A percentile compares a stretch with the other conserved stretches of the same genome.
phyloP scores from a whole-genome alignment of 2,888 invertebrate genomes.

The Limnephilus marmoratus region DNA sequence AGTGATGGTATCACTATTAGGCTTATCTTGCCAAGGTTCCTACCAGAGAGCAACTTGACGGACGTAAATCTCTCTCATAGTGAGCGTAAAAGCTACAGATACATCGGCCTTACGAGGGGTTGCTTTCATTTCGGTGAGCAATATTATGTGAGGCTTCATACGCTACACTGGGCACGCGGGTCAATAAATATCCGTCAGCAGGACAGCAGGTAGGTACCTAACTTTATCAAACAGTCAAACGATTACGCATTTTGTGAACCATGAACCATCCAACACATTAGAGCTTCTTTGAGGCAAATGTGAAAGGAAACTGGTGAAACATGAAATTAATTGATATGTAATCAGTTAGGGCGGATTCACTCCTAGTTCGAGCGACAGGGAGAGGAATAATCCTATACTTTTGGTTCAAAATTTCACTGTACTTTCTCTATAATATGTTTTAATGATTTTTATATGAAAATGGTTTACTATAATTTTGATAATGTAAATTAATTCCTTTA shows the following conservation, averaged over 20 bases:
- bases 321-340: not conserved
- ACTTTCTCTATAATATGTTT: too few relatives aligned
- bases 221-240: not conserved
- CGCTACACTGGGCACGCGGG: not conserved
- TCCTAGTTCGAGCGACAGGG: not conserved
- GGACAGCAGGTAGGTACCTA: not conserved
- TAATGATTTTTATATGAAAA: too few relatives aligned
- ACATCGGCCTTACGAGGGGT: not conserved
- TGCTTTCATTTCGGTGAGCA: not conserved
- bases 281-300: not conserved
- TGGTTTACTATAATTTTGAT: too few relatives aligned
- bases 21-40: too few relatives aligned
- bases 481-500: not conserved
- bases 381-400: not conserved
- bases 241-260: not conserved
- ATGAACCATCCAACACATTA: not conserved
- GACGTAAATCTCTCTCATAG: too few relatives aligned
- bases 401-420: not conserved
- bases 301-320: not conserved
- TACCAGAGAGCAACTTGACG: too few relatives aligned
- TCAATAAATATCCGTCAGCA: not conserved
- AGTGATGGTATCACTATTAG: too few relatives aligned
- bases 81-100: too few relatives aligned
- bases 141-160: not conserved
- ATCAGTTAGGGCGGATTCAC: not conserved